Conservation (phyloP, 1,140 invertebrate genomes). For the Proales similis region DNA sequence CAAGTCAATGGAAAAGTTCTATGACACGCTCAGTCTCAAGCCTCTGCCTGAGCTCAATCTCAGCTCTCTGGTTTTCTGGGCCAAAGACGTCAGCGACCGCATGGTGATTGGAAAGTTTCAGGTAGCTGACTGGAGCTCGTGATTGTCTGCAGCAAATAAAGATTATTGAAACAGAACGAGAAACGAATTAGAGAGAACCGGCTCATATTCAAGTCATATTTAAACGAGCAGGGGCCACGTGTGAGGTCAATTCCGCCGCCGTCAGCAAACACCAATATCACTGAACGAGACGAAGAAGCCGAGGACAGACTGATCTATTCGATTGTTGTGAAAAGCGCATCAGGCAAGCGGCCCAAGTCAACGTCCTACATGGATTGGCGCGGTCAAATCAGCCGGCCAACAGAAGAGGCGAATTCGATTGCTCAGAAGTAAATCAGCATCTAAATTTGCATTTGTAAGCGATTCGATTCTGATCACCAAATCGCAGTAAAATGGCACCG, state of each 20-base stretch:
- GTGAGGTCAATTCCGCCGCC: background rate
- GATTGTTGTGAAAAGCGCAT: background rate
- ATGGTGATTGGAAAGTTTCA: conserved; percentile 34
- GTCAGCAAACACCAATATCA: background rate
- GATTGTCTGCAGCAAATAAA: background rate
- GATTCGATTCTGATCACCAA: too few species aligned
- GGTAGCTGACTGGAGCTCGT: background rate
- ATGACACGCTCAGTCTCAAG: conserved; percentile 5
- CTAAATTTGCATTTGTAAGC: too few species aligned
- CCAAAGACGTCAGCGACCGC: conserved; percentile 24
- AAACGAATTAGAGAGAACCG: conserved; percentile 20
- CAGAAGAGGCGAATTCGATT: too few species aligned
- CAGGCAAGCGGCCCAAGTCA: conserved; percentile 24
- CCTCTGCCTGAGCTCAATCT: conserved; percentile 6
- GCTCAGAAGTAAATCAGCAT: too few species aligned
- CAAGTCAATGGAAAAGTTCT: conserved; percentile 32
- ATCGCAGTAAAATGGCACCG: too few species aligned
- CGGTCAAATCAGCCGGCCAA: conserved; percentile 20
- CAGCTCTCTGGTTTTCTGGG: conserved; percentile 13
- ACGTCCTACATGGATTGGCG: conserved; percentile 32
- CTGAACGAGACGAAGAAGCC: background rate
- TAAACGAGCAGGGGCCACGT: background rate
- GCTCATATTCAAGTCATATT: conserved; percentile 8
- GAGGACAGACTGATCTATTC: conserved; percentile 7
- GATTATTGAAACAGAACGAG: background rate